phyloP scores from a whole-genome alignment of 2,888 invertebrate genomes.

The Drosophila affinis region DNA sequence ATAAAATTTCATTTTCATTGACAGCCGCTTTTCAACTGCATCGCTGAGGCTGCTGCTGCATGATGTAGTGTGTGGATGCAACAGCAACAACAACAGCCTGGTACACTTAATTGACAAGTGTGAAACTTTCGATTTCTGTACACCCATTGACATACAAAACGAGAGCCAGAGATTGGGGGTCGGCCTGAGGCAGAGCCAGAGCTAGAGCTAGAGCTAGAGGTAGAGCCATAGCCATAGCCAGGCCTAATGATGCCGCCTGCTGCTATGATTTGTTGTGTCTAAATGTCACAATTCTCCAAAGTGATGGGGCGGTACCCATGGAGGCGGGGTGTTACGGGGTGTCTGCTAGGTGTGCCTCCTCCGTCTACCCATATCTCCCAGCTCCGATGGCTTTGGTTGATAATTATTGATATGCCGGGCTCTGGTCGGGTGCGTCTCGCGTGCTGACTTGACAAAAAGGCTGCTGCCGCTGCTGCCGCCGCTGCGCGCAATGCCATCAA shows the following conservation, averaged over 20 bases:
- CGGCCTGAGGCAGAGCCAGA: neutral
- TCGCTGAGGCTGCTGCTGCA: constrained; percentile 25
- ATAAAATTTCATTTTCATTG: constrained; percentile 80
- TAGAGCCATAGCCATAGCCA: no score
- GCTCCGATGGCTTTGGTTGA: constrained; percentile 59
- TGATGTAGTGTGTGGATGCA: constrained; percentile 49
- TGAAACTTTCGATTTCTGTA: constrained; percentile 78
- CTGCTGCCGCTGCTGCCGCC: constrained; percentile 8
- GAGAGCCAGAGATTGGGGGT: constrained; percentile 2
- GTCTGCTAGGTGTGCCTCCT: constrained; percentile 26
- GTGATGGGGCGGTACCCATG: constrained; percentile 44
- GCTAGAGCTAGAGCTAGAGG: neutral
- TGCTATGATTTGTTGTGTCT: constrained; percentile 75
- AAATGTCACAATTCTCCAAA: constrained; percentile 75
- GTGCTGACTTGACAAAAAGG: constrained; percentile 69
- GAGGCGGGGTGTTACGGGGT: constrained; percentile 4
- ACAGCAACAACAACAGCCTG: constrained; percentile 41
- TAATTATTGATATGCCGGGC: constrained; percentile 25
- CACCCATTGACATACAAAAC: constrained; percentile 76
- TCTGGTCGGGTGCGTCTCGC: constrained; percentile 49
- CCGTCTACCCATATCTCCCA: constrained; percentile 28
- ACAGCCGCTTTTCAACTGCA: constrained; percentile 79
- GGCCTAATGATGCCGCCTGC: constrained; percentile 21
- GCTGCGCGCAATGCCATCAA: constrained; percentile 68
- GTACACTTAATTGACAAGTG: constrained; percentile 79